These are phyloP conservation scores for Panzeria rudis DNA, from an alignment of 2,888 invertebrate genomes.

Conservation along the genomic window DNA sequence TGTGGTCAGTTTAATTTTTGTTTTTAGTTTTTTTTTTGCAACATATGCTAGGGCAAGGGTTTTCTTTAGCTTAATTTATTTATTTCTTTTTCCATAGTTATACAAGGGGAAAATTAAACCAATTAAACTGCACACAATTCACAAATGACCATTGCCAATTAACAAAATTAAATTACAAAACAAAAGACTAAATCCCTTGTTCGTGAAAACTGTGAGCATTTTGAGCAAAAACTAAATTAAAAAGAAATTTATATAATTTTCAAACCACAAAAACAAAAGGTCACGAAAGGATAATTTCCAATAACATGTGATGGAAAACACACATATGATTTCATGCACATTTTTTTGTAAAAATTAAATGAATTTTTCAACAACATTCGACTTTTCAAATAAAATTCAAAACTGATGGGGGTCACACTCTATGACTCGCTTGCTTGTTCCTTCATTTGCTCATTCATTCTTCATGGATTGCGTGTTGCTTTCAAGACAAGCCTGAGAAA, in stretches of 20 bases:
- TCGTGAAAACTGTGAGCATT: conserved; percentile 28
- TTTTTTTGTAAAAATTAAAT: conserved; percentile 31
- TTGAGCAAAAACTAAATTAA: conserved; percentile 10
- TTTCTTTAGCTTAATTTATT: conserved; percentile 10
- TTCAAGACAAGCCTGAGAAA: conserved; percentile 62
- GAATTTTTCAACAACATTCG: conserved; percentile 61
- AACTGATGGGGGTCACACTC: conserved; percentile 57
- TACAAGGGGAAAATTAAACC: conserved; percentile 51
- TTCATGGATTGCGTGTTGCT: conserved; percentile 49
- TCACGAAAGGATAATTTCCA: conserved; percentile 75
- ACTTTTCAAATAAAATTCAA: conserved; percentile 45
- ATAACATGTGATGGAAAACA: conserved; percentile 66
- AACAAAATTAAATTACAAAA: conserved; percentile 66
- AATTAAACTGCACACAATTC: conserved; percentile 64
- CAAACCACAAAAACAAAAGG: conserved; percentile 68
- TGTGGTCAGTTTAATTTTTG: conserved; percentile 35
- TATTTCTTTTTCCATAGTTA: not conserved
- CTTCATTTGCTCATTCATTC: not conserved
- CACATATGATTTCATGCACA: conserved; percentile 31
- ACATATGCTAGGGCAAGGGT: conserved; percentile 59
- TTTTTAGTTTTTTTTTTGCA: conserved; percentile 8
- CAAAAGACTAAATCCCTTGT: conserved; percentile 53
- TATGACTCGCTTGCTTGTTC: not conserved
- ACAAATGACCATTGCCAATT: conserved; percentile 71
- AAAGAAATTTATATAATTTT: conserved; percentile 19